Base-by-base conservation (phyloP, 2,113 vertebrate genomes). In the Globicephala melas region DNA sequence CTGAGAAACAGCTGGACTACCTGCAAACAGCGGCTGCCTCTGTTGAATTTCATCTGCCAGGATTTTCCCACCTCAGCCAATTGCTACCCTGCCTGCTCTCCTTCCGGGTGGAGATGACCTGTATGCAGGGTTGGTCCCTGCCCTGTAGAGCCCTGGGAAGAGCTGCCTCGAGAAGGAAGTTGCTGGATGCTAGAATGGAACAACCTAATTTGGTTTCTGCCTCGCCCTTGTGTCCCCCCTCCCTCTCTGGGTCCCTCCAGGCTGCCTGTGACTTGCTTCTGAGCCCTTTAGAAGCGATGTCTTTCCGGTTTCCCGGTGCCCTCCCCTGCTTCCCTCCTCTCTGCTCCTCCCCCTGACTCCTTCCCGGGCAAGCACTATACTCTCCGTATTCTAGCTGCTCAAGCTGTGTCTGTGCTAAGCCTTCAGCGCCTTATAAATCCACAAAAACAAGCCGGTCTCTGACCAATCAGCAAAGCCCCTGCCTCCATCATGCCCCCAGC, bases 11-110 rank as follows among this genome's bases (percentile, higher is more conserved):
- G 14, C 55, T 20, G 31, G 33, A 33, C 58, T 21, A 23, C 26
- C 58, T 5, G 28, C 62, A 20, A 10, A 71, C 33, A 33, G 41
- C 9, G 33, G 38, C 55, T 86, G 62, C 60, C 4, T 0, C 53
- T 31, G 23, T 1, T 4, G 26, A 36, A 53, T n/a, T 8, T 4
- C 28, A 5, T 33, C 41, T 8, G 31, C 5, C 1, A 2, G 33
- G 6, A 9, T 4, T 33, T 41, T 38, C 53, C 36, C 14, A 23
- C 7, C 38, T 93, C 21, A 4, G 74, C 33, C 5, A 1, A 38
- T 41, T 0, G 28, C 58, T 28, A 6, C 60, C 55, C 0, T 14
- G 55, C n/a, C 63, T 1, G 33, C 82, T 8, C 1, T 68, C 70
- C 50, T 76, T 41, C 1, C 0, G 6, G 33, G 70, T 18, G 15